Percentiles rank a stretch among this genome's conserved stretches.
These are phyloP conservation scores for Aphelenchoides besseyi DNA, from an alignment of 1,140 invertebrate genomes.

Conservation along the genomic window DNA sequence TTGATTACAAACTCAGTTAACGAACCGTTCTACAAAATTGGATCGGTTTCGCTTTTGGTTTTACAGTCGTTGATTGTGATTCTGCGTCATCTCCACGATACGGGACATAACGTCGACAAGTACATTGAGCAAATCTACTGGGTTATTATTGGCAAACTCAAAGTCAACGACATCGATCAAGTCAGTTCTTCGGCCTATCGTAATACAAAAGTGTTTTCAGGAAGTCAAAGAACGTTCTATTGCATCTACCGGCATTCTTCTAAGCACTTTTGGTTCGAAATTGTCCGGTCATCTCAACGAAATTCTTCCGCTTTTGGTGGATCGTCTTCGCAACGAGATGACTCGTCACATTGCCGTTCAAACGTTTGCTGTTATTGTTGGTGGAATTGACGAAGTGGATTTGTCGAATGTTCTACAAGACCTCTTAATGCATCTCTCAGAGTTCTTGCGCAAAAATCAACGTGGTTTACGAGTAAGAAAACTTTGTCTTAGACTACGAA, in stretches of 20 bases:
- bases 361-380: constrained; percentile 66
- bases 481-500: no score
- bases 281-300: constrained; percentile 34
- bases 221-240: constrained; percentile 53
- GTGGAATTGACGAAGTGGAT: constrained; percentile 64
- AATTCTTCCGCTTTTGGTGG: constrained; percentile 81
- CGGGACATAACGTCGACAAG: not conserved
- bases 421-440: constrained; percentile 82
- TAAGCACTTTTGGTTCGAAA: constrained; percentile 42
- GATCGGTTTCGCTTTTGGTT: constrained; percentile 85
- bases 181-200: constrained; percentile 52
- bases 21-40: constrained; percentile 97
- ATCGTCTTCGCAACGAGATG: constrained; percentile 90
- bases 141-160: constrained; percentile 39
- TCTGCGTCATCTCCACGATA: constrained; percentile 65
- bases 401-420: constrained; percentile 71
- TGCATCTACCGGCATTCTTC: constrained; percentile 38
- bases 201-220: constrained; percentile 23
- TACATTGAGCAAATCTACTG: constrained; percentile 32
- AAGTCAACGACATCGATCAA: constrained; percentile 70
- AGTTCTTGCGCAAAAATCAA: constrained; percentile 94
- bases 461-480: constrained; percentile 71
- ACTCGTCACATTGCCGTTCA: constrained; percentile 92
- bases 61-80: constrained; percentile 90
- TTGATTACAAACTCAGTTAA: constrained; percentile 64